phyloP scores from a whole-genome alignment of 2,113 vertebrate genomes.

The Callocephalon fimbriatum region DNA sequence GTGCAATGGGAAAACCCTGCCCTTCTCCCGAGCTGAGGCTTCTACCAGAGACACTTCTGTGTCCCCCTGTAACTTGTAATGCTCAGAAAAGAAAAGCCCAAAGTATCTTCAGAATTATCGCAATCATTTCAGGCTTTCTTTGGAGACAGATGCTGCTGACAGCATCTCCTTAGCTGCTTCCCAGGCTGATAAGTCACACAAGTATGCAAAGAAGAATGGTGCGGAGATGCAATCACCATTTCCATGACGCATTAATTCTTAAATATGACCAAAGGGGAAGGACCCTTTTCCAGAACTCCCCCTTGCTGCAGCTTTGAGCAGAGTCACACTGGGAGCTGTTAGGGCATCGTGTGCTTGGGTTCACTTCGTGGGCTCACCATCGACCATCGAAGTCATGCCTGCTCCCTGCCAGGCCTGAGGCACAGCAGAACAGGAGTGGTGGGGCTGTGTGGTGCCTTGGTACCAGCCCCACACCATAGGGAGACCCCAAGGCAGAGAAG shows the following conservation, averaged over 20 bases:
- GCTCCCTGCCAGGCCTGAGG: neutral
- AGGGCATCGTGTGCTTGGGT: neutral
- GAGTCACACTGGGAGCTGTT: neutral
- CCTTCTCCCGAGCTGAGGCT: neutral
- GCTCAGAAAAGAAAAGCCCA: neutral
- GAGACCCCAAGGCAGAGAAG: neutral
- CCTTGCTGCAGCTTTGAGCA: neutral
- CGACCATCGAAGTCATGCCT: accelerated
- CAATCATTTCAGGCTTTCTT: neutral
- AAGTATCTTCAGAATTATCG: neutral
- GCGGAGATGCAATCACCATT: constrained; percentile 20
- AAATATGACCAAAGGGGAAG: neutral
- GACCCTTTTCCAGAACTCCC: neutral
- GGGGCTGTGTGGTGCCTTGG: neutral
- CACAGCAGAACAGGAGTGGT: neutral
- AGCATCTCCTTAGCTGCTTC: constrained; percentile 52
- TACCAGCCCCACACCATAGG: accelerated
- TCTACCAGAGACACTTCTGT: neutral
- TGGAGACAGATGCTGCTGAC: neutral
- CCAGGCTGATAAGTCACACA: constrained; percentile 47
- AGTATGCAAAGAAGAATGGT: neutral
- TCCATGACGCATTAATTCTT: neutral
- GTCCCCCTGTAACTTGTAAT: neutral
- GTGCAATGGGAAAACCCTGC: neutral
- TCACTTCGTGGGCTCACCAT: neutral